Evolutionary conservation across 2,888 invertebrate species (phyloP).

Genomic region (Eudemis profundana): DNA sequence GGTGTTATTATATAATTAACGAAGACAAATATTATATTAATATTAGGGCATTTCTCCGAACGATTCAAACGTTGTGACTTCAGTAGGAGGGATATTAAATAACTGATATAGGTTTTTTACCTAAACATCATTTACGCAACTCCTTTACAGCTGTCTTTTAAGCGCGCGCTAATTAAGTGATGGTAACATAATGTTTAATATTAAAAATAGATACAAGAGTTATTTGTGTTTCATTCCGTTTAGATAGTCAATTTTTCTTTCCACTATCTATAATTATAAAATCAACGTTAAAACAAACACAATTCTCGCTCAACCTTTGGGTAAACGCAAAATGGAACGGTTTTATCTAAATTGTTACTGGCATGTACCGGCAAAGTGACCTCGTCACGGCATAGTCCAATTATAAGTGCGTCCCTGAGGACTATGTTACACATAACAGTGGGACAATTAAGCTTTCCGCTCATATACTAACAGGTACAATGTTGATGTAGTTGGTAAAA

Average conservation of each 20-base stretch:
- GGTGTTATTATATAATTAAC: background rate
- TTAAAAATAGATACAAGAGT: too few relatives aligned
- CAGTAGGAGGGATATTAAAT: too few relatives aligned
- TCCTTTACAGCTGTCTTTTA: too few relatives aligned
- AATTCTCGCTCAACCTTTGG: background rate
- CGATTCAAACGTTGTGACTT: too few relatives aligned
- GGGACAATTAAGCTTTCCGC: slow-evolving; percentile 28
- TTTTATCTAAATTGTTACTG: slow-evolving; percentile 13
- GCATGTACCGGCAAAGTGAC: slow-evolving; percentile 11
- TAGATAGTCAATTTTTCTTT: too few relatives aligned
- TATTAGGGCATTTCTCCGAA: too few relatives aligned
- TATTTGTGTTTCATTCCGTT: too few relatives aligned
- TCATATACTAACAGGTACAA: background rate
- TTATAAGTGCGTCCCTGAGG: slow-evolving; percentile 12
- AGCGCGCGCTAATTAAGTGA: too few relatives aligned
- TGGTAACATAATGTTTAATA: too few relatives aligned
- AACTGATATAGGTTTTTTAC: too few relatives aligned
- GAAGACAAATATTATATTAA: background rate
- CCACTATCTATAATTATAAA: background rate
- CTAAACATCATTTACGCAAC: too few relatives aligned
- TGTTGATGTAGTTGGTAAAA: slow-evolving; percentile 1
- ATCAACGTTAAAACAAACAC: slow-evolving; percentile 3
- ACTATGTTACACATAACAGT: slow-evolving; percentile 14
- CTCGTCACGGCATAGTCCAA: slow-evolving; percentile 27
- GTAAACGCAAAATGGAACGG: background rate